These are phyloP conservation scores for Uloborus diversus DNA, from an alignment of 1,140 invertebrate genomes.

Conservation along the genomic window DNA sequence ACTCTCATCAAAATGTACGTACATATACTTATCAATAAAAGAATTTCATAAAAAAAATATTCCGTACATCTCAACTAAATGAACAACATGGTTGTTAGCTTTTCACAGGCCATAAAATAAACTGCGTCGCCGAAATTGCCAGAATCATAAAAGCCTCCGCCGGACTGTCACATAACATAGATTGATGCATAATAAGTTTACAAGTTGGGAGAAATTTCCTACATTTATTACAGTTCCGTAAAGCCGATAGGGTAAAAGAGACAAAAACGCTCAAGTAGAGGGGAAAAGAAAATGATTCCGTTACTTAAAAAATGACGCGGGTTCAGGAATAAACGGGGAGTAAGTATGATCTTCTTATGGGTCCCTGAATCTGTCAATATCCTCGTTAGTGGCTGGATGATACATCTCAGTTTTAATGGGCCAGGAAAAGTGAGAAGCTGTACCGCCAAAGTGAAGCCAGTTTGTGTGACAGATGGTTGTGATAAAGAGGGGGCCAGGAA, in stretches of 20 bases:
- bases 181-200: constrained; percentile 15
- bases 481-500: not conserved
- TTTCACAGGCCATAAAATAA: constrained; percentile 33
- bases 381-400: constrained; percentile 44
- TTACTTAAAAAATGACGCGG: constrained; percentile 17
- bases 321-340: constrained; percentile 35
- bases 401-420: constrained; percentile 53
- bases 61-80: no score
- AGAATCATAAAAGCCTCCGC: constrained; percentile 37
- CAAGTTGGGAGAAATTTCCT: not conserved
- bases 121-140: constrained; percentile 4
- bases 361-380: constrained; percentile 50
- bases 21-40: no score
- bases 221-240: not conserved
- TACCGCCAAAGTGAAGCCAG: not conserved
- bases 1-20: no score
- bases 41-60: no score
- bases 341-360: constrained; percentile 48
- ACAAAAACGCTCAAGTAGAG: no score
- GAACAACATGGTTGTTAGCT: no score
- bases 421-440: constrained; percentile 31
- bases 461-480: constrained; percentile 35
- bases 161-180: not conserved
- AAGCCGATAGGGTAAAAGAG: not conserved
- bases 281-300: not conserved